Percentiles rank a stretch among this genome's conserved stretches.
These are phyloP conservation scores for Labroides dimidiatus DNA, from an alignment of 2,797 vertebrate genomes.

Conservation along the genomic window DNA sequence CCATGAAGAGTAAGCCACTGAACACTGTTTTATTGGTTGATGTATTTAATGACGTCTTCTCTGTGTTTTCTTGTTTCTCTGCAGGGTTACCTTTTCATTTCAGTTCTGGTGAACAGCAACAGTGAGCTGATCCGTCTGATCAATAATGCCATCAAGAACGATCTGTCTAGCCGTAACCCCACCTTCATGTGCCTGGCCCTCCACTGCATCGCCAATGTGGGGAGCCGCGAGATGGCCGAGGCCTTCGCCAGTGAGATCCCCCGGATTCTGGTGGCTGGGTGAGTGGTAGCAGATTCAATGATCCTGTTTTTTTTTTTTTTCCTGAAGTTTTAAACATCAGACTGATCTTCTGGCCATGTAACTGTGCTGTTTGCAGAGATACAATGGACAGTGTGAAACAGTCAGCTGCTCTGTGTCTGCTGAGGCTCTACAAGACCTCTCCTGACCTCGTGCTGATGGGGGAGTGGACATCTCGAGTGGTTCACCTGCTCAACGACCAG, in stretches of 20 bases:
- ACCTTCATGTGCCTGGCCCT: slow-evolving; percentile 96
- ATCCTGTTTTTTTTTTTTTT: neutral
- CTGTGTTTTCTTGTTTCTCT: neutral
- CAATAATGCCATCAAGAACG: slow-evolving; percentile 95
- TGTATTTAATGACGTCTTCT: neutral
- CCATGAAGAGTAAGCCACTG: too few relatives aligned
- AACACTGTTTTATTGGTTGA: neutral
- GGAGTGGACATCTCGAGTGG: slow-evolving; percentile 94
- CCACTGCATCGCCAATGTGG: slow-evolving; percentile 94
- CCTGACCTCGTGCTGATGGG: slow-evolving; percentile 94
- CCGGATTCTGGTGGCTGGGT: slow-evolving; percentile 93
- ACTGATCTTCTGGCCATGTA: slow-evolving; percentile 5
- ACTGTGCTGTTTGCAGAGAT: slow-evolving; percentile 80
- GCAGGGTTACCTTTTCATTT: slow-evolving; percentile 94
- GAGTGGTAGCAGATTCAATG: slow-evolving; percentile 50
- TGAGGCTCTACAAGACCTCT: slow-evolving; percentile 93
- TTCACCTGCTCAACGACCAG: slow-evolving; percentile 94
- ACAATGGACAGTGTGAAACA: slow-evolving; percentile 97
- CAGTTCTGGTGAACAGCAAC: slow-evolving; percentile 94
- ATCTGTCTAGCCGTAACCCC: slow-evolving; percentile 94
- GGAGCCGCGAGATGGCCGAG: slow-evolving; percentile 94
- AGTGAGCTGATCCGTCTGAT: slow-evolving; percentile 93
- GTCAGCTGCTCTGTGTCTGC: slow-evolving; percentile 91
- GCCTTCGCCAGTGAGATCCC: slow-evolving; percentile 94
- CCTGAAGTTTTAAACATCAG: neutral